phyloP scores from a whole-genome alignment of 2,888 invertebrate species.

The Teleogryllus oceanicus region DNA sequence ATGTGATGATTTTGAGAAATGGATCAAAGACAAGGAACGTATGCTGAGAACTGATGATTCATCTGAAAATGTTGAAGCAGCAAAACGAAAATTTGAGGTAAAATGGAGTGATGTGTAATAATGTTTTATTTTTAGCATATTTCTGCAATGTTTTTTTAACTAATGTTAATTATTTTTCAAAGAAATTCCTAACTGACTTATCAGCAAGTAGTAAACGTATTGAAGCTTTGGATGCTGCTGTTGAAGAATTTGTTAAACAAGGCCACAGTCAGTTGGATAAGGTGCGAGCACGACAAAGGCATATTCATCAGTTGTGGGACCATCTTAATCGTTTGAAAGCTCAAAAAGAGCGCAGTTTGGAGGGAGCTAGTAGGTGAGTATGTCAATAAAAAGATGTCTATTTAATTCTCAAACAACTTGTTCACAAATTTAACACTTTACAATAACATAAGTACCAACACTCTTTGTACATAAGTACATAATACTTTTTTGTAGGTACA shows the following conservation, averaged over 20 bases:
- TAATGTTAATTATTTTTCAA: slow-evolving; percentile 40
- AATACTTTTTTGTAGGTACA: too few relatives aligned
- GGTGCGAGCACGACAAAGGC: slow-evolving; percentile 69
- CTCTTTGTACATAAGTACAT: too few relatives aligned
- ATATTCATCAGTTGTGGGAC: slow-evolving; percentile 87
- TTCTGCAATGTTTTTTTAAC: neutral
- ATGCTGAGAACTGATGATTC: slow-evolving; percentile 78
- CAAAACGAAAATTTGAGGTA: slow-evolving; percentile 90
- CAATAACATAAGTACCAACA: too few relatives aligned
- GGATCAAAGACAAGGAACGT: slow-evolving; percentile 94
- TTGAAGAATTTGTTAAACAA: slow-evolving; percentile 76
- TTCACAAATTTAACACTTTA: too few relatives aligned
- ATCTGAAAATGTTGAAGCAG: slow-evolving; percentile 85
- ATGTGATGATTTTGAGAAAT: slow-evolving; percentile 95
- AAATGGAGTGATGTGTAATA: slow-evolving; percentile 24
- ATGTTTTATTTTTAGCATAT: neutral
- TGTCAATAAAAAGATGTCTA: neutral
- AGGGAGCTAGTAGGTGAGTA: slow-evolving; percentile 74
- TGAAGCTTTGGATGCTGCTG: slow-evolving; percentile 82
- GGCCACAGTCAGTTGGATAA: slow-evolving; percentile 85
- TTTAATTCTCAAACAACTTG: too few relatives aligned
- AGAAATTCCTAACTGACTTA: slow-evolving; percentile 91
- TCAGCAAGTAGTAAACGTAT: slow-evolving; percentile 90
- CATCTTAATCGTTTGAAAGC: slow-evolving; percentile 79
- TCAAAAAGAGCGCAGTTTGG: slow-evolving; percentile 85